Conservation (phyloP, 2,888 invertebrate species). For the Mantis religiosa region DNA sequence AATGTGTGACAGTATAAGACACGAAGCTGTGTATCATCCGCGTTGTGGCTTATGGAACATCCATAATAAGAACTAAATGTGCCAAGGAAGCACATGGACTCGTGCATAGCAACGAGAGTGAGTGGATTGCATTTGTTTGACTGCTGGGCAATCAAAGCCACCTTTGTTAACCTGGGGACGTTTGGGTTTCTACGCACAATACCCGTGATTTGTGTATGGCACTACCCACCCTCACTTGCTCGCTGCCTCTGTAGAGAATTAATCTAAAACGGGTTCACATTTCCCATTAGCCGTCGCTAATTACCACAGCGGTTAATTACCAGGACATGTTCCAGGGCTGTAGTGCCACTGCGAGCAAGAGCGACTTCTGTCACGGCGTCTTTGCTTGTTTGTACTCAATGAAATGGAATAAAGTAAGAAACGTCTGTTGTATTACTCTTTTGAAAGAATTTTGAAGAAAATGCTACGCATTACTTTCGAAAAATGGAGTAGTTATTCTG, state of each 20-base stretch:
- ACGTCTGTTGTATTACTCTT: too few relatives aligned
- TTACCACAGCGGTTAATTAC: slow-evolving; percentile 37
- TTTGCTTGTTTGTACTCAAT: background rate
- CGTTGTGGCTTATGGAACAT: too few relatives aligned
- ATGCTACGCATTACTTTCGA: too few relatives aligned
- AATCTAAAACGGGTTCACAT: slow-evolving; percentile 34
- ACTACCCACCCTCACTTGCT: background rate
- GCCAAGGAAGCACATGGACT: background rate
- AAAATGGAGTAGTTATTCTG: too few relatives aligned
- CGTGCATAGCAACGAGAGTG: background rate
- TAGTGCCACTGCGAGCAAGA: background rate
- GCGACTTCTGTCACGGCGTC: background rate
- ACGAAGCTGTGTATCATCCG: too few relatives aligned
- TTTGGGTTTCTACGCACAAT: background rate
- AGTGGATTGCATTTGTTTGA: background rate
- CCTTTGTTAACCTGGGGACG: background rate
- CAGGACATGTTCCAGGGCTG: background rate
- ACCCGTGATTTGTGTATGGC: background rate
- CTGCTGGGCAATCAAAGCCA: background rate
- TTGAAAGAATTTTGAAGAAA: too few relatives aligned
- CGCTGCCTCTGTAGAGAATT: background rate
- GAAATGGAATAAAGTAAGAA: too few relatives aligned
- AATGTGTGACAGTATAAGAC: too few relatives aligned
- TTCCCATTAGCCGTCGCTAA: slow-evolving; percentile 39
- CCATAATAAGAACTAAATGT: too few relatives aligned